These are phyloP conservation scores for Pachliopta kotzebuea DNA, from an alignment of 2,888 invertebrate genomes.

Conservation along the genomic window DNA sequence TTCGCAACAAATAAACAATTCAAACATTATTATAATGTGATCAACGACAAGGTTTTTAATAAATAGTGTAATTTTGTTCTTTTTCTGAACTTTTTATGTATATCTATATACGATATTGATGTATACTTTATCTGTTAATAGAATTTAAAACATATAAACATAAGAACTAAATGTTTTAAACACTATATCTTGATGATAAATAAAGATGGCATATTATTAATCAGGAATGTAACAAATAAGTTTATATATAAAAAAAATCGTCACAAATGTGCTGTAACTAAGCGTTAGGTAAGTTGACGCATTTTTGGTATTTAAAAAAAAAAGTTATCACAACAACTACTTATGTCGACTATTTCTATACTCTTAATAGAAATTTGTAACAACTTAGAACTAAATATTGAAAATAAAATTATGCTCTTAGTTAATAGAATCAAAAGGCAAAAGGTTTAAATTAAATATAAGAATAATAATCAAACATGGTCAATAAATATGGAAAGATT, in stretches of 20 bases:
- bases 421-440: not conserved
- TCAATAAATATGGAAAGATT: not conserved
- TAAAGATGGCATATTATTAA: not conserved
- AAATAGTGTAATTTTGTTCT: not conserved
- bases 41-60: not conserved
- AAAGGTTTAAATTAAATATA: not conserved
- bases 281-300: not conserved
- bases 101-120: not conserved
- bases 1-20: conserved; percentile 46
- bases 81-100: not conserved
- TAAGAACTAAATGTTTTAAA: not conserved
- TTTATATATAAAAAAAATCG: not conserved
- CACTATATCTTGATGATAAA: not conserved
- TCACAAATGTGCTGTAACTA: not conserved
- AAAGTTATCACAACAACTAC: not conserved
- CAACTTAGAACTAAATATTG: not conserved
- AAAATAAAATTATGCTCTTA: not conserved
- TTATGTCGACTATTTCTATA: not conserved
- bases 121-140: not conserved
- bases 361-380: not conserved
- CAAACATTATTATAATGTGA: conserved; percentile 35
- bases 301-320: not conserved
- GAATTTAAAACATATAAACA: not conserved
- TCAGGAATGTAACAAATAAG: not conserved
- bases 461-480: not conserved